Conservation (phyloP, 2,888 invertebrate species). For the Xanthia icteritia region DNA sequence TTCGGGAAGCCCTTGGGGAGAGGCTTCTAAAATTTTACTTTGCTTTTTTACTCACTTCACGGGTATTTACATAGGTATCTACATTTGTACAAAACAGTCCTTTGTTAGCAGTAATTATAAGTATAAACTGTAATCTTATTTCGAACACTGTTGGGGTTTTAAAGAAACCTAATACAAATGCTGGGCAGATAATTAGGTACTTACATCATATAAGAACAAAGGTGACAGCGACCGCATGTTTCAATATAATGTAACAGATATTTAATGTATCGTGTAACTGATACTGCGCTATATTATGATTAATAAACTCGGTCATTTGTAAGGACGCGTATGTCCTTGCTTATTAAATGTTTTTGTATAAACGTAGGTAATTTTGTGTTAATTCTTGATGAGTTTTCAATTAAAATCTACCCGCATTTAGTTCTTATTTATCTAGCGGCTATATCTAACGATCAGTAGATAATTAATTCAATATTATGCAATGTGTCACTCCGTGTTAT, state of each 20-base stretch:
- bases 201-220: slow-evolving; percentile 34
- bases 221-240: slow-evolving; percentile 57
- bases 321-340: slow-evolving; percentile 27
- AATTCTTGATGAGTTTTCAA: not conserved
- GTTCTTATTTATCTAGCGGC: not conserved
- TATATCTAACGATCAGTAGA: slow-evolving; percentile 2
- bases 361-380: not conserved
- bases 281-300: slow-evolving; percentile 55
- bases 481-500: not conserved
- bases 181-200: slow-evolving; percentile 15
- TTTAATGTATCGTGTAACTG: slow-evolving; percentile 56
- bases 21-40: too few relatives aligned
- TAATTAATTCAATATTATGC: not conserved
- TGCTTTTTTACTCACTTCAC: too few relatives aligned
- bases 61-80: not conserved
- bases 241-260: slow-evolving; percentile 55
- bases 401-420: not conserved
- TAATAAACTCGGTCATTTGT: slow-evolving; percentile 50
- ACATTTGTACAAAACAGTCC: not conserved
- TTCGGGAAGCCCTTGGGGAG: too few relatives aligned
- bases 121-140: slow-evolving; percentile 20
- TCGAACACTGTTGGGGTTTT: slow-evolving; percentile 5
- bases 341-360: not conserved
- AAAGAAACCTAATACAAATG: slow-evolving; percentile 36
- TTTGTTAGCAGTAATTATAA: not conserved